Conservation (phyloP, 1,140 invertebrate species). For the Bombus confusus region DNA sequence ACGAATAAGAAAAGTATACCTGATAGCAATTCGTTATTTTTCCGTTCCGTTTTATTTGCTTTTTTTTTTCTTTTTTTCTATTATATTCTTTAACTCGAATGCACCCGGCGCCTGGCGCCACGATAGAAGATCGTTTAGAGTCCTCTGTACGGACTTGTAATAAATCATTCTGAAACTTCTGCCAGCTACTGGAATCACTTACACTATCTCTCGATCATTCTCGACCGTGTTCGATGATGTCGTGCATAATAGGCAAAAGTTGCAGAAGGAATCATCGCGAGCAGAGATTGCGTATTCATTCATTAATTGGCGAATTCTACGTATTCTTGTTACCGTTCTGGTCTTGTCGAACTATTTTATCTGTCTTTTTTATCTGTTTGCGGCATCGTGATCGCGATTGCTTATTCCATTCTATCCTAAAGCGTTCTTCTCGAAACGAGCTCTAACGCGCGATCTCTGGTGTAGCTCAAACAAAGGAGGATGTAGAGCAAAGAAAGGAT, state of each 20-base stretch:
- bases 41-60: not conserved
- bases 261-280: not conserved
- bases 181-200: not conserved
- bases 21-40: not conserved
- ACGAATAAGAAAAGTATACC: not conserved
- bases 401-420: not conserved
- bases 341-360: not conserved
- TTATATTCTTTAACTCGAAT: slow-evolving; percentile 17
- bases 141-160: slow-evolving; percentile 63
- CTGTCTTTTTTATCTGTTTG: not conserved
- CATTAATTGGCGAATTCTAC: not conserved
- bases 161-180: slow-evolving; percentile 56
- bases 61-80: not conserved
- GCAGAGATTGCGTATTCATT: not conserved
- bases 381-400: not conserved
- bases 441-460: too few relatives aligned
- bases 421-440: not conserved
- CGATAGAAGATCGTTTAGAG: slow-evolving; percentile 63
- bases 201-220: not conserved
- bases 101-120: slow-evolving; percentile 57
- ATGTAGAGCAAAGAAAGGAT: not conserved
- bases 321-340: not conserved
- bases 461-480: not conserved
- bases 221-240: not conserved
- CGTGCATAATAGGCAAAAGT: not conserved